These are phyloP conservation scores for Drosophila ohnishii DNA, from an alignment of 1,140 invertebrate species.

Conservation along the genomic window DNA sequence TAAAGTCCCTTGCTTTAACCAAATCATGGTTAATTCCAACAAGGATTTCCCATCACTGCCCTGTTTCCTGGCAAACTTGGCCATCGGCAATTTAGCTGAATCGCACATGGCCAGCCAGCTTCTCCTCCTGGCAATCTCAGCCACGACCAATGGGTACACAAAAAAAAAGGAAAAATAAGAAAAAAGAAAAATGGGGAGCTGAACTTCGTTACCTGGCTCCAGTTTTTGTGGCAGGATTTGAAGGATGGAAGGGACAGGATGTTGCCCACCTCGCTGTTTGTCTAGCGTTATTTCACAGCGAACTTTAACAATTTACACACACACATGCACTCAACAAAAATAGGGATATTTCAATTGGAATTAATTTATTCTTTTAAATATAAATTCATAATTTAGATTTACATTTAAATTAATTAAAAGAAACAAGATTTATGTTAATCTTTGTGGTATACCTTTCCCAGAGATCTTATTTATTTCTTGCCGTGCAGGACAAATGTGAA, in stretches of 20 bases:
- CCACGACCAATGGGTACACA: conserved; percentile 24
- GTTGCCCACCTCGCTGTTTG: conserved; percentile 37
- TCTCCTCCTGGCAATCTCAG: conserved; percentile 49
- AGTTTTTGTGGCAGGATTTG: neutral
- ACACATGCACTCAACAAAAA: conserved; percentile 6
- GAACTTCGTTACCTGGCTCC: conserved; percentile 34
- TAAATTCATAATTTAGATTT: too few species aligned
- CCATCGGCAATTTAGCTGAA: conserved; percentile 32
- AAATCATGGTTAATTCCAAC: conserved; percentile 23
- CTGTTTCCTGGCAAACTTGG: conserved; percentile 24
- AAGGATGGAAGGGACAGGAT: conserved; percentile 26
- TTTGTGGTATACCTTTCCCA: neutral
- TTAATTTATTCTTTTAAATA: too few species aligned
- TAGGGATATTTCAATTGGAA: neutral
- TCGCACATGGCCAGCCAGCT: conserved; percentile 2
- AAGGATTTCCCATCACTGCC: conserved; percentile 18
- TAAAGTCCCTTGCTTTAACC: neutral
- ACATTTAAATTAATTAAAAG: too few species aligned
- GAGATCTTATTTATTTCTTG: neutral
- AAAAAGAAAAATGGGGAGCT: neutral
- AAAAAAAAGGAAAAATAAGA: neutral
- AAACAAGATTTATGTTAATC: too few species aligned
- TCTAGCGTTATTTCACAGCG: conserved; percentile 66
- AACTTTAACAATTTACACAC: conserved; percentile 52
- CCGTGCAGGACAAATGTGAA: conserved; percentile 60